Evolutionary conservation across 2,797 vertebrate species (phyloP).

Genomic region (Remorina albescens): DNA sequence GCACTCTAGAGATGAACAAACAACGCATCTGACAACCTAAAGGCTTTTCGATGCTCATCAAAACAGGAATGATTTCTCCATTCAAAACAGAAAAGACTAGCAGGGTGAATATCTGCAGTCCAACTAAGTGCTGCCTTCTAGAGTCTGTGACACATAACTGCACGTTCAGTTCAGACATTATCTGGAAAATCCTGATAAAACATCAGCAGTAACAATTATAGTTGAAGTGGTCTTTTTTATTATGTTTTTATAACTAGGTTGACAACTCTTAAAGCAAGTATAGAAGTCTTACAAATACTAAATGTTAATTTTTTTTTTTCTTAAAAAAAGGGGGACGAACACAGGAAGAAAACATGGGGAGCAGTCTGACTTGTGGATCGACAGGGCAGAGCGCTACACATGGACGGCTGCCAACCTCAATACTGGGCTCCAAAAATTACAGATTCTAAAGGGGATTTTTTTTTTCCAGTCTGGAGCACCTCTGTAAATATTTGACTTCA

Average conservation of each 20-base stretch:
- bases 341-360: slow-evolving; percentile 31
- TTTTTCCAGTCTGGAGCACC: slow-evolving; percentile 20
- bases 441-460: slow-evolving; percentile 29
- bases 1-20: slow-evolving; percentile 36
- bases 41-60: slow-evolving; percentile 12
- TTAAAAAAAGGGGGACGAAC: slow-evolving; percentile 4
- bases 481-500: neutral
- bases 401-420: slow-evolving; percentile 52
- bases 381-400: slow-evolving; percentile 35
- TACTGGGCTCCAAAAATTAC: slow-evolving; percentile 27
- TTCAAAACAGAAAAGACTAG: slow-evolving; percentile 41
- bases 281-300: slow-evolving; percentile 75
- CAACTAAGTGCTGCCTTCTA: slow-evolving; percentile 72
- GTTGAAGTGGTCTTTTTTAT: slow-evolving; percentile 45
- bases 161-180: slow-evolving; percentile 53
- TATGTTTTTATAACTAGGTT: slow-evolving; percentile 59
- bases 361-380: slow-evolving; percentile 15
- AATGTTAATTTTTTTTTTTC: no score
- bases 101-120: slow-evolving; percentile 30
- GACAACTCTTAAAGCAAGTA: slow-evolving; percentile 62
- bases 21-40: slow-evolving; percentile 25
- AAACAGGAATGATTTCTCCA: slow-evolving; percentile 54
- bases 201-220: slow-evolving; percentile 42
- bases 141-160: slow-evolving; percentile 61
- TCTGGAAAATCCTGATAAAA: slow-evolving; percentile 56